Conservation (phyloP, 2,888 invertebrate genomes). For the Melanostoma mellinum region DNA sequence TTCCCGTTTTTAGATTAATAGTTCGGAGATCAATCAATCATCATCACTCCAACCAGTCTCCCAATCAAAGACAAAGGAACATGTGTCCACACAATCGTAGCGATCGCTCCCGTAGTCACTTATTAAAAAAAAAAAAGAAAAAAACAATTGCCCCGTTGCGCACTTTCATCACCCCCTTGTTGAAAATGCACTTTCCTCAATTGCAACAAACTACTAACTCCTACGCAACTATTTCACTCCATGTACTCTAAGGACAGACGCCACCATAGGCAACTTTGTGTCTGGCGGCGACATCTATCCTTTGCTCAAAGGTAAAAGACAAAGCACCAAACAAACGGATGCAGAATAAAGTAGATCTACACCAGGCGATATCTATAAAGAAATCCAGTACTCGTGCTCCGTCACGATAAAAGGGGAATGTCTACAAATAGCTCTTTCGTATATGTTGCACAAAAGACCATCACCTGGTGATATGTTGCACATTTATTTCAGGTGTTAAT, state of each 20-base stretch:
- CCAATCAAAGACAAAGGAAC: too few species aligned
- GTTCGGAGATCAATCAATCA: too few species aligned
- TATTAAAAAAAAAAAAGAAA: too few species aligned
- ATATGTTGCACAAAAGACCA: conserved; percentile 53
- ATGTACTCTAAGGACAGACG: conserved; percentile 2
- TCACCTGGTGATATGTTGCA: conserved; percentile 67
- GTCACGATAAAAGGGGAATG: conserved; percentile 44
- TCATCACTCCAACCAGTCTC: too few species aligned
- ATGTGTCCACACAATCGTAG: too few species aligned
- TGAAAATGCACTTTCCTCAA: conserved; percentile 15
- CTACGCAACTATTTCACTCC: conserved; percentile 13
- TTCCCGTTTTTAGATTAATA: too few species aligned
- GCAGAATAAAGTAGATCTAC: conserved; percentile 48
- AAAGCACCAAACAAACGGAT: conserved; percentile 36
- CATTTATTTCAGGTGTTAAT: conserved; percentile 72
- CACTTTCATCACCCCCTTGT: background rate
- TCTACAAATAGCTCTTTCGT: conserved; percentile 15
- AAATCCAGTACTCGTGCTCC: conserved; percentile 44
- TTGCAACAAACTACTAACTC: conserved; percentile 7
- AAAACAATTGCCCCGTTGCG: background rate
- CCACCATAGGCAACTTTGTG: background rate
- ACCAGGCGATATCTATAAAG: conserved; percentile 47
- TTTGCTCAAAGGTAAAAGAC: conserved; percentile 24
- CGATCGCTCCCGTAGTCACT: too few species aligned
- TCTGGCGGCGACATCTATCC: conserved; percentile 31